A percentile compares a stretch with the other conserved stretches of the same genome.
These are phyloP conservation scores for Daphoenositta chrysoptera DNA, from an alignment of 2,113 vertebrate species.

Conservation along the genomic window DNA sequence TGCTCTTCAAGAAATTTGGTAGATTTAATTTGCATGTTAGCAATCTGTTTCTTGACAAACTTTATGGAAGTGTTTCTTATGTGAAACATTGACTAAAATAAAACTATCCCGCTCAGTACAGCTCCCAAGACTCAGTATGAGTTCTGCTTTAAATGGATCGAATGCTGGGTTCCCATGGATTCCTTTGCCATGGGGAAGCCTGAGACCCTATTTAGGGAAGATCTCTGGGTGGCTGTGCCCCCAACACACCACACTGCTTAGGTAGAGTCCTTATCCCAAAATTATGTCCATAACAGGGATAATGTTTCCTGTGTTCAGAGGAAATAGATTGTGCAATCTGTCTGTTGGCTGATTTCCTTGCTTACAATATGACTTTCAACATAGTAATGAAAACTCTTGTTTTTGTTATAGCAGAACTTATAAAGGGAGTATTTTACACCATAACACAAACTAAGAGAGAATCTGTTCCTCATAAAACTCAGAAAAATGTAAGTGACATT, in stretches of 20 bases:
- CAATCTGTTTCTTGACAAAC: neutral
- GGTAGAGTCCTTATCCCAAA: neutral
- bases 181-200: neutral
- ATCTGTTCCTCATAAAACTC: conserved; percentile 7
- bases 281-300: neutral
- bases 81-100: neutral
- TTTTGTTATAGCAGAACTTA: neutral
- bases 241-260: neutral
- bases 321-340: neutral
- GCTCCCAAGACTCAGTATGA: neutral
- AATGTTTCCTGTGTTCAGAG: neutral
- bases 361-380: neutral
- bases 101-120: neutral
- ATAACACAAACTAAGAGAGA: neutral
- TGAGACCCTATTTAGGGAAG: neutral
- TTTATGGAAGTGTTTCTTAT: neutral
- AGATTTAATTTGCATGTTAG: neutral
- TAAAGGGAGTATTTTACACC: neutral
- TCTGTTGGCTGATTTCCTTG: neutral
- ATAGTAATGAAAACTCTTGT: neutral
- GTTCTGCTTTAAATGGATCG: neutral
- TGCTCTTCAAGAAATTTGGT: neutral
- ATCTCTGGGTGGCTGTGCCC: neutral
- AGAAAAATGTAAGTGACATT: neutral
- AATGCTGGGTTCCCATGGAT: neutral